A percentile compares a stretch with the other conserved stretches of the same genome.
Evolutionary conservation across 2,888 invertebrate genomes (phyloP).

Genomic region (Polyploca ridens): DNA sequence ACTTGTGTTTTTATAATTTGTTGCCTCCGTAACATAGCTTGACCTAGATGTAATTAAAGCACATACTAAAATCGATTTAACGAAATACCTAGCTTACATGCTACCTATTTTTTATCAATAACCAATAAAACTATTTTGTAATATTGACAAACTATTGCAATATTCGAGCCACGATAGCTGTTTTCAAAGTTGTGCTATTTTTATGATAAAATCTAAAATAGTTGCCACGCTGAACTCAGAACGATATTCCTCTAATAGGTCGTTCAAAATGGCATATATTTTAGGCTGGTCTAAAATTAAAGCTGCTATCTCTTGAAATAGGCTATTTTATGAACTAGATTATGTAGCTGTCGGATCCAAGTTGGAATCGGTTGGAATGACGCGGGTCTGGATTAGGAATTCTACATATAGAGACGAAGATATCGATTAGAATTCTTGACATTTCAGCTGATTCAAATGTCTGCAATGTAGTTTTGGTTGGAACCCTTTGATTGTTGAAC

Average conservation of each 20-base stretch:
- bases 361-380: background rate
- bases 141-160: background rate
- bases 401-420: background rate
- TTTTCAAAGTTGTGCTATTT: background rate
- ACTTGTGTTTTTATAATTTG: no score
- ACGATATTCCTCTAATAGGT: background rate
- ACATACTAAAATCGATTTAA: no score
- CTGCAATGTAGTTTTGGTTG: background rate
- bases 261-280: conserved; percentile 9
- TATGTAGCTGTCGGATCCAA: background rate
- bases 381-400: background rate
- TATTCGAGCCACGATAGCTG: background rate
- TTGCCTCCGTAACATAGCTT: no score
- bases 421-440: background rate
- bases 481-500: no score
- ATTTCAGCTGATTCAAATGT: background rate
- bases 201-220: background rate
- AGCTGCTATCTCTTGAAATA: background rate
- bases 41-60: no score
- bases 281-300: background rate
- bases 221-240: background rate
- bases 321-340: conserved; percentile 1
- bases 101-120: background rate
- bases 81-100: background rate
- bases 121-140: background rate